Evolutionary conservation across 2,797 vertebrate genomes (phyloP), one percentile per base, ranked within the genome.

Genomic region (Molossus molossus): DNA sequence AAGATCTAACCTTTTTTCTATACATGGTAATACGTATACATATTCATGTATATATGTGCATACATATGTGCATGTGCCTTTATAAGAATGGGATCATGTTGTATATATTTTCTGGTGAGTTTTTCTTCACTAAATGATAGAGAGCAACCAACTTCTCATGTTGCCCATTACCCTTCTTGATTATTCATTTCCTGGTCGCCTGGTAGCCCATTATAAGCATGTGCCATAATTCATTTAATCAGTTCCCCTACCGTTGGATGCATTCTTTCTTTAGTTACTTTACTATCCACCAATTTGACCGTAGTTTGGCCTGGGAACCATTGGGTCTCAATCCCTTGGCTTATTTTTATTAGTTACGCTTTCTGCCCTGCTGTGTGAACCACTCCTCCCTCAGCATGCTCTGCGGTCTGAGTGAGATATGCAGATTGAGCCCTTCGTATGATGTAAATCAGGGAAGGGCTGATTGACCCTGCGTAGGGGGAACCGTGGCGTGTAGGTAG

Each of bases 261-360:
- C 58, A 20, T 65, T 94, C 82, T 90, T 69, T 75, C 73, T 87
- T 91, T 69, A 77, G 67, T 69, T 94, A 70, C 67, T 88, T 94
- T 90, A 79, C 88, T 69, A 95, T 25, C 67, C 73, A 92, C 93
- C 86, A 94, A 40, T 91, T 80, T 95, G 85, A 95, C 81, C 69
- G 18, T 29, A n/a, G 67, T 23, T 64, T 92, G 79, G 73, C 53
- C 87, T 81, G 85, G 77, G 64, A 96, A 55, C 83, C 60, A 77
- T 0, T 90, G 40, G 60, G 82, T 84, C 95, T 95, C 94, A 92
- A 87, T 97, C 91, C 95, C 89, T 77, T 79, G 94, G 69, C 82
- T 97, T 94, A 92, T 86, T 97, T 97, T 85, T 82, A 95, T 96
- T 95, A 94, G 93, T 88, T 91, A 91, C 17, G 29, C 91, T 97